Percentiles rank a stretch among this genome's conserved stretches.
Evolutionary conservation across 1,140 invertebrate genomes (phyloP).

Genomic region (Listronotus bonariensis): DNA sequence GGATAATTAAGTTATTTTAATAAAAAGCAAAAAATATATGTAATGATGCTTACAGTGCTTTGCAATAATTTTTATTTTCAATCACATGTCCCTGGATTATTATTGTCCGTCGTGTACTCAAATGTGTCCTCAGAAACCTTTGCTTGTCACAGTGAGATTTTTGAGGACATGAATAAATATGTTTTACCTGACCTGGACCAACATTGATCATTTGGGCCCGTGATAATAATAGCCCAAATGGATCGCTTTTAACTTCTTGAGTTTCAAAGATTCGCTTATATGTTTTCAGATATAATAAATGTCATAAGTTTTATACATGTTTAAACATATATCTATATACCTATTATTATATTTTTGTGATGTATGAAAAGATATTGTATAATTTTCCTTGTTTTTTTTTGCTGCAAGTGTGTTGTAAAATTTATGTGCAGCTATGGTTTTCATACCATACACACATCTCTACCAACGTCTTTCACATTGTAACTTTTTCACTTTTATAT

Average conservation of each 20-base stretch:
- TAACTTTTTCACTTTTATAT: slow-evolving; percentile 58
- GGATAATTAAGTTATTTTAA: no score
- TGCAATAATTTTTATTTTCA: no score
- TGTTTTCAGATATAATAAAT: slow-evolving; percentile 51
- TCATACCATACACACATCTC: slow-evolving; percentile 46
- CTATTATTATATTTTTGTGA: slow-evolving; percentile 54
- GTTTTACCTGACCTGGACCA: slow-evolving; percentile 41
- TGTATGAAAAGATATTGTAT: slow-evolving; percentile 45
- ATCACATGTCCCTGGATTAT: background rate
- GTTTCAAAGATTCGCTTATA: slow-evolving; percentile 35
- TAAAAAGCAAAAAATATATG: no score
- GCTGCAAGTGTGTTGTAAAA: slow-evolving; percentile 26
- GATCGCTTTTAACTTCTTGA: slow-evolving; percentile 31
- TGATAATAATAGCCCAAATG: slow-evolving; percentile 41
- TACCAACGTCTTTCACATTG: slow-evolving; percentile 55
- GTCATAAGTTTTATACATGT: slow-evolving; percentile 54
- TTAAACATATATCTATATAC: slow-evolving; percentile 52
- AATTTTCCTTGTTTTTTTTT: slow-evolving; percentile 19
- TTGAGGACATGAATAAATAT: slow-evolving; percentile 14
- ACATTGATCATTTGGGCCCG: slow-evolving; percentile 34
- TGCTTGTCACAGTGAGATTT: background rate
- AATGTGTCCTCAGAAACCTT: slow-evolving; percentile 7
- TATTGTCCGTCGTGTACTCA: background rate
- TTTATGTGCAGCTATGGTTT: slow-evolving; percentile 26
- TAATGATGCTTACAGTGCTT: no score